These are phyloP conservation scores for Atherinomorus stipes DNA, from an alignment of 2,113 vertebrate genomes.

Conservation along the genomic window DNA sequence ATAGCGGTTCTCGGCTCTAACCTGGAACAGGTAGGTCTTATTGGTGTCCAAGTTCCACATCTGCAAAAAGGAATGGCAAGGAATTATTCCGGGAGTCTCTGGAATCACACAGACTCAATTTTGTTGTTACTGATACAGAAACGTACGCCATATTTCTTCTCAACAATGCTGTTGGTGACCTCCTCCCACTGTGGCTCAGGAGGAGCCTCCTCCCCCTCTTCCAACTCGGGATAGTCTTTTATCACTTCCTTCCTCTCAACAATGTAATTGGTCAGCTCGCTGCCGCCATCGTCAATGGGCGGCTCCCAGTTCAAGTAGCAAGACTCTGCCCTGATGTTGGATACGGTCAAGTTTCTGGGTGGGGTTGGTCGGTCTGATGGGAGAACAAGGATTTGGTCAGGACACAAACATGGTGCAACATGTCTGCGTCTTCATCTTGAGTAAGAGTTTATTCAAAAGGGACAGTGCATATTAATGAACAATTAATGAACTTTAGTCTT, in stretches of 20 bases:
- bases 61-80: constrained; percentile 71
- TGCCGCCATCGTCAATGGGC: constrained; percentile 93
- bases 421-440: not conserved
- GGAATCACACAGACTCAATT: not conserved
- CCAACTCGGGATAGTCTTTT: constrained; percentile 62
- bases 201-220: constrained; percentile 67
- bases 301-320: constrained; percentile 93
- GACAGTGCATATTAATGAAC: too few species aligned
- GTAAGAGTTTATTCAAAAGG: too few species aligned
- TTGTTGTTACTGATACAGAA: not conserved
- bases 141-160: constrained; percentile 90
- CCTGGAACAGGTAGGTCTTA: constrained; percentile 91
- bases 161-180: constrained; percentile 89
- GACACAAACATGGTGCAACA: not conserved
- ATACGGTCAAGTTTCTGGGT: constrained; percentile 91
- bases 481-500: too few species aligned
- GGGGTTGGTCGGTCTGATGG: constrained; percentile 92
- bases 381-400: not conserved
- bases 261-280: constrained; percentile 96
- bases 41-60: constrained; percentile 92
- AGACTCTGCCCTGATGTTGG: constrained; percentile 92
- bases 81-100: not conserved
- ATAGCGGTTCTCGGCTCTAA: constrained; percentile 93
- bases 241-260: constrained; percentile 89
- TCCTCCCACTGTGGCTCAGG: constrained; percentile 91